Base-by-base conservation (phyloP, 2,888 invertebrate genomes). In the Craniophora ligustri region DNA sequence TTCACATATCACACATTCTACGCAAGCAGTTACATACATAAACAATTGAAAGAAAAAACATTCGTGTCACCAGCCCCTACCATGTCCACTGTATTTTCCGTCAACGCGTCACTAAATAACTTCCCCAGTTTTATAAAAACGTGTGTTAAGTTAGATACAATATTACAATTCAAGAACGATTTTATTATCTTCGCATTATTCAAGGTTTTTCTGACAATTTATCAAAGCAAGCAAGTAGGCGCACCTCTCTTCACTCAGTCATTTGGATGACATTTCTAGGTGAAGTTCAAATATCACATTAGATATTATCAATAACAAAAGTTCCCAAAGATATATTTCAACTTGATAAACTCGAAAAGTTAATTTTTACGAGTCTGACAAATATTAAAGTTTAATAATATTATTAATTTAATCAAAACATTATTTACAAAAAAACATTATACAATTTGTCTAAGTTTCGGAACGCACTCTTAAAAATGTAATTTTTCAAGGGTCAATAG, bases 11-110 rank as follows among this genome's bases (percentile, higher is more conserved):
- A 73, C 76, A 64, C 56, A 67, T 61, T 72, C 75, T 73, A 81
- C 73, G 72, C 78, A 79, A 78, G 67, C 72, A 84, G 84, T 86
- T 87, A 88, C 78, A 83, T 86, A 91, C 84, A 89, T 87, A 91
- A 89, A 89, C 86, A 87, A 84, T 79, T 81, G 72, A 62, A 78
- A 76, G 78, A 50, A 67, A 81, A 78, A 77, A 77, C 75, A 71
- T 62, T 47, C 44, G 46, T 64, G 72, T 74, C 77, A 75, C 70
- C 54, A 67, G 50, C 51, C 63, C 74, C 63, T 80, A 86, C 86
- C 86, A 86, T 86, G 60, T 72, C 71, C 39, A 38, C 53, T 62
- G 42, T 34, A 15, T 45, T 41, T 36, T 36, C 21, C 26, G 30
- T 50, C 26, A 23, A 15, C 31, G 61, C 49, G 19, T 63, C 57